Evolutionary conservation across 2,797 vertebrate genomes (phyloP), one percentile per base, ranked within the genome.

Genomic region (Huso huso): DNA sequence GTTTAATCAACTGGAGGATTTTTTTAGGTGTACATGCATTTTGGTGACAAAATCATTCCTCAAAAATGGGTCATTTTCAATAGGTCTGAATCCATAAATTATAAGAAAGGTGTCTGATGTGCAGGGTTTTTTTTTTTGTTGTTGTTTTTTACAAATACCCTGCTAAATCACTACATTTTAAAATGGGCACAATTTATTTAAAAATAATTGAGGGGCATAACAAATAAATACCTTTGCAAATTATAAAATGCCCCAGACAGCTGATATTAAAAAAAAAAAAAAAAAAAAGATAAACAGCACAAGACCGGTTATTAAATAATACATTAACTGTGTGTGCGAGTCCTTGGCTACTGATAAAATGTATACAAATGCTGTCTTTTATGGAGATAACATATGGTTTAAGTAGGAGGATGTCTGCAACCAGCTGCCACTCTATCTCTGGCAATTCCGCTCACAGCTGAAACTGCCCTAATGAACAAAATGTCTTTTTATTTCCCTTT

Each of bases 291-390:
- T 73, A 75, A 77, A 71, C 77, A 74, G 71, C 79, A 81, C 69
- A 77, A 83, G 76, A 72, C 62, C 75, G 51, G 62, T 86, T 79
- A 87, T 87, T 71, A 74, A 73, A 82, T 84, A 83, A 84, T 48
- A 65, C 70, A 74, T 37, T 37, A 82, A 82, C 70, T 79, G 78
- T 83, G 83, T 77, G 75, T 69, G 74, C 79, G 79, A 74, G 51
- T 79, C 69, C 72, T 76, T 65, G 78, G 81, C 75, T 71, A 55
- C 53, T 55, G 53, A 55, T 10, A 55, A 55, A 55, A 55, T 10
- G n/a, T 55, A 10, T n/a, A 55, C 9, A n/a, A n/a, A 55, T 10
- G 71, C 63, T 59, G 77, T 75, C 74, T 78, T 77, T 70, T 59
- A 74, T 74, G 76, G 77, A 76, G 73, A 63, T 62, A 68, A 61